A percentile compares a stretch with the other conserved stretches of the same genome.
Evolutionary conservation across 2,797 vertebrate genomes (phyloP).

Genomic region (Danio albolineatus): DNA sequence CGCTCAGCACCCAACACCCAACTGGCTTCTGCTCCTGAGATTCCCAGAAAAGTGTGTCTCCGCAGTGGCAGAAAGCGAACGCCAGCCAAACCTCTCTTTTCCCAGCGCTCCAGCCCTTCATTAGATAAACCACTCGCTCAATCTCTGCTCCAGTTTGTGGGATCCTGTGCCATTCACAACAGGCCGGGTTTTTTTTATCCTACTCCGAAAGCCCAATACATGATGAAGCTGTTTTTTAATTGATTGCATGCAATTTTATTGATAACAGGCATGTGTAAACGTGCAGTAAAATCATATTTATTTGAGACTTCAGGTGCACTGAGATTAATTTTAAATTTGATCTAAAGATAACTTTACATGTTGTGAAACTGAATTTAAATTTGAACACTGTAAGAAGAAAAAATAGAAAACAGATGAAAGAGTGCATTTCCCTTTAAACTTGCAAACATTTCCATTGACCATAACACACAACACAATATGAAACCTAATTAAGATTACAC

Average conservation of each 20-base stretch:
- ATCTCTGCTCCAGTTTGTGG: slow-evolving; percentile 32
- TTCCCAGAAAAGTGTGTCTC: slow-evolving; percentile 57
- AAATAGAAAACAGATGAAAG: not conserved
- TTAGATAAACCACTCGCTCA: slow-evolving; percentile 46
- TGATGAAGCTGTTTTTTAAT: not conserved
- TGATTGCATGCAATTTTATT: slow-evolving; percentile 8
- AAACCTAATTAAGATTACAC: not conserved
- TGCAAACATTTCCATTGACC: no score
- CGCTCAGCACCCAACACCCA: slow-evolving; percentile 57
- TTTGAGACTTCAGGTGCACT: not conserved
- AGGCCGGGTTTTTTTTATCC: not conserved
- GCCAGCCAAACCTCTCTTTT: slow-evolving; percentile 58
- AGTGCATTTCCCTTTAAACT: no score
- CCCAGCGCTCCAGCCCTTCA: slow-evolving; percentile 45
- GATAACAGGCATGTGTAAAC: not conserved
- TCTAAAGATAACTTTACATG: not conserved
- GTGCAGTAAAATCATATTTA: slow-evolving; percentile 6
- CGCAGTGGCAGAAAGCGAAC: slow-evolving; percentile 44
- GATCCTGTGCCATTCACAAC: slow-evolving; percentile 23
- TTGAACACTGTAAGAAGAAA: not conserved
- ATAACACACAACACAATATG: not conserved
- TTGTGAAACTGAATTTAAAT: not conserved
- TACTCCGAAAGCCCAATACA: slow-evolving; percentile 1
- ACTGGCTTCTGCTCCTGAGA: slow-evolving; percentile 51
- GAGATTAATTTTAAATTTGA: not conserved